A percentile compares a stretch with the other conserved stretches of the same genome.
Evolutionary conservation across 2,113 vertebrate species (phyloP).

Genomic region (Hydropotes inermis): DNA sequence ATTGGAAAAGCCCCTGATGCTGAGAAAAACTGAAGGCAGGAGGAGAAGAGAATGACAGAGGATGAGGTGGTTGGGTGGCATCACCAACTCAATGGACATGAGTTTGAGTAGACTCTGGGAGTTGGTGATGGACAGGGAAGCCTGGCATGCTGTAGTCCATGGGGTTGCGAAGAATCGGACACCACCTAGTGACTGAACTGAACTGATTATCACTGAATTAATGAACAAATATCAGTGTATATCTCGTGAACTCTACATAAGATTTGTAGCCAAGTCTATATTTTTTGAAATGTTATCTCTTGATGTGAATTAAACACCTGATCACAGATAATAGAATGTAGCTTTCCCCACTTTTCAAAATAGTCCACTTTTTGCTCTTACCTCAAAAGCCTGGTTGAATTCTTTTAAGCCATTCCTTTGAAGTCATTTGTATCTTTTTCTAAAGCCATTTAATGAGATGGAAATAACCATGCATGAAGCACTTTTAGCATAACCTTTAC

Average conservation of each 20-base stretch:
- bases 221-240: background rate
- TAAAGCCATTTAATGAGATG: slow-evolving; percentile 65
- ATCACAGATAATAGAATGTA: slow-evolving; percentile 16
- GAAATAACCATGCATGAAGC: slow-evolving; percentile 64
- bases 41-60: background rate
- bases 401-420: slow-evolving; percentile 63
- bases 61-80: background rate
- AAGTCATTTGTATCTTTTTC: slow-evolving; percentile 54
- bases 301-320: background rate
- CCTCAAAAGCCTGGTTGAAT: slow-evolving; percentile 34
- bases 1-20: background rate
- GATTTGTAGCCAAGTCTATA: slow-evolving; percentile 12
- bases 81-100: background rate
- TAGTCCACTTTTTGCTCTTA: slow-evolving; percentile 24
- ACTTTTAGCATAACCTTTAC: slow-evolving; percentile 46
- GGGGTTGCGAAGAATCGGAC: background rate
- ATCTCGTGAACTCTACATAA: background rate
- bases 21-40: background rate
- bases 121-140: background rate
- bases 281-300: slow-evolving; percentile 25
- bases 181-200: background rate
- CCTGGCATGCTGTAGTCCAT: background rate
- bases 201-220: background rate
- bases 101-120: background rate
- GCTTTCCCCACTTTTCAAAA: slow-evolving; percentile 19